Evolutionary conservation across 1,140 invertebrate genomes (phyloP).

Genomic region (Chrysopa pallens): DNA sequence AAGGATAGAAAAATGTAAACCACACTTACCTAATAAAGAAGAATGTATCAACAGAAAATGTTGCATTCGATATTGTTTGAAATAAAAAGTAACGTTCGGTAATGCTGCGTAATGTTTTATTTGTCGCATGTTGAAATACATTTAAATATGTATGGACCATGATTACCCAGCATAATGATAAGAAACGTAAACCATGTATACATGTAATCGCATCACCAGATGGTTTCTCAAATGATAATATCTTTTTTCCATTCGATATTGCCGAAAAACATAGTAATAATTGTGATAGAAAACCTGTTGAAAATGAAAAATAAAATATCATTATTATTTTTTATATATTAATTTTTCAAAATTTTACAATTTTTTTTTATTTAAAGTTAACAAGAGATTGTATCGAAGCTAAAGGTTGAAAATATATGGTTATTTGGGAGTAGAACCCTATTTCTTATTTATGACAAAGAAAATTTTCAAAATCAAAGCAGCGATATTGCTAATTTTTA

Average conservation of each 20-base stretch:
- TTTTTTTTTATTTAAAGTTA: no score
- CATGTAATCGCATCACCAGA: slow-evolving; percentile 48
- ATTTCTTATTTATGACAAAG: no score
- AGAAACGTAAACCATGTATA: slow-evolving; percentile 65
- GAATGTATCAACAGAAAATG: slow-evolving; percentile 82
- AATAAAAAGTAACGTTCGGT: slow-evolving; percentile 64
- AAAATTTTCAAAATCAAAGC: no score
- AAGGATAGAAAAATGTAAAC: no score
- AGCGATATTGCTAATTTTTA: no score
- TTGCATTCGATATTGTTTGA: slow-evolving; percentile 73
- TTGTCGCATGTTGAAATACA: slow-evolving; percentile 58
- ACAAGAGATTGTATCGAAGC: no score
- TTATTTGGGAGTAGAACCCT: no score
- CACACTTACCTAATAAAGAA: slow-evolving; percentile 65
- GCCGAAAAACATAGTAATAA: slow-evolving; percentile 28
- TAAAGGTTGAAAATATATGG: no score
- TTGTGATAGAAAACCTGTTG: slow-evolving; percentile 20
- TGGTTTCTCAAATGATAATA: slow-evolving; percentile 33
- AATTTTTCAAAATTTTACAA: no score
- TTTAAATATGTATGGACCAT: slow-evolving; percentile 78
- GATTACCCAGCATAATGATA: slow-evolving; percentile 82
- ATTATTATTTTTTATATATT: no score
- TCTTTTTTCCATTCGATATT: slow-evolving; percentile 36
- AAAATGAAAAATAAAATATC: no score
- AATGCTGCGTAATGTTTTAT: slow-evolving; percentile 53